These are phyloP conservation scores for Cassiopea xamachana DNA, from an alignment of 30 jellyfish, hydroid and myxozoan species.

Conservation along the genomic window DNA sequence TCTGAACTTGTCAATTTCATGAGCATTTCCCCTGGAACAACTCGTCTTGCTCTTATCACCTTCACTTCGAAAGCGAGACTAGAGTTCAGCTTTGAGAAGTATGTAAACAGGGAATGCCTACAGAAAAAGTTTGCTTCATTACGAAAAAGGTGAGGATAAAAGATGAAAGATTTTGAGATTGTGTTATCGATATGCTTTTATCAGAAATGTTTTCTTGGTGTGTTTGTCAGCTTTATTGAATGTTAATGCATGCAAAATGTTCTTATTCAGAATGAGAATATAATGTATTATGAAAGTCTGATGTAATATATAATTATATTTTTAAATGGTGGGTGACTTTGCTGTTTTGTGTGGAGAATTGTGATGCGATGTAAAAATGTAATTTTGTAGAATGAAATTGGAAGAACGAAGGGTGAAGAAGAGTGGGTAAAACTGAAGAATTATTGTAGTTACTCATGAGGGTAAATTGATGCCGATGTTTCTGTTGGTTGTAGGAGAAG, in stretches of 20 bases:
- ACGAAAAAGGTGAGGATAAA: constrained; percentile 4
- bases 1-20: constrained; percentile 22
- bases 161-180: not conserved
- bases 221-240: too few relatives aligned
- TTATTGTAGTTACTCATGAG: not conserved
- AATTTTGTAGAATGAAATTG: too few relatives aligned
- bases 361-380: too few relatives aligned
- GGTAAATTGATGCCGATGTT: not conserved
- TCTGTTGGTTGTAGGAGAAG: not conserved
- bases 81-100: constrained; percentile 61
- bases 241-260: too few relatives aligned
- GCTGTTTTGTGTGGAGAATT: too few relatives aligned
- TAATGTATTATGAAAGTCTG: too few relatives aligned
- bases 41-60: constrained; percentile 76
- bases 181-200: not conserved
- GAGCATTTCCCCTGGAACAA: constrained; percentile 89
- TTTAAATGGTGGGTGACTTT: too few relatives aligned
- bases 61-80: constrained; percentile 50
- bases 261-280: too few relatives aligned
- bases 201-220: not conserved
- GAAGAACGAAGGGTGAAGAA: too few relatives aligned
- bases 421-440: too few relatives aligned
- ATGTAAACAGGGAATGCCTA: constrained; percentile 81
- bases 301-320: too few relatives aligned
- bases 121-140: constrained; percentile 21